phyloP scores from a whole-genome alignment of 37 sponge, comb jelly and placozoan genomes.

The Geodia barretti region DNA sequence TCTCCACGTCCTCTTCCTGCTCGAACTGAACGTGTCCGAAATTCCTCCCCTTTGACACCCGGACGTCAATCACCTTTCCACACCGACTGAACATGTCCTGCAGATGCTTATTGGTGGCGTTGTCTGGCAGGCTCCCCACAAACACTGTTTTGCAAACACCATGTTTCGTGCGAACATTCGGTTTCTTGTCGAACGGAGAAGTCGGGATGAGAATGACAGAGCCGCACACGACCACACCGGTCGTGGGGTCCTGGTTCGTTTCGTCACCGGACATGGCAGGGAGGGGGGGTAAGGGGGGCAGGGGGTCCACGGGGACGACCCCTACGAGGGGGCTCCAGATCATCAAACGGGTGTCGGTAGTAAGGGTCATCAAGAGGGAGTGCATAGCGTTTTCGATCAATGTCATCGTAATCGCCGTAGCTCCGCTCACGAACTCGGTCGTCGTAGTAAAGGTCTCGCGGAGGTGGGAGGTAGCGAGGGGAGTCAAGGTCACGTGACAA shows the following conservation, averaged over 20 bases:
- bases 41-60: slow-evolving; percentile 36
- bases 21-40: slow-evolving; percentile 74
- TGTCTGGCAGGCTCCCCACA: slow-evolving; percentile 71
- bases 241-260: background rate
- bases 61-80: slow-evolving; percentile 58
- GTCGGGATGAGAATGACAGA: slow-evolving; percentile 34
- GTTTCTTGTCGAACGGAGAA: slow-evolving; percentile 40
- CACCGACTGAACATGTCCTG: slow-evolving; percentile 63
- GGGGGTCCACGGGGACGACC: background rate
- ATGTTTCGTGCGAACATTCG: slow-evolving; percentile 35
- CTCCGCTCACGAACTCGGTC: slow-evolving; percentile 19
- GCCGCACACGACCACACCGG: slow-evolving; percentile 17
- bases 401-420: slow-evolving; percentile 12
- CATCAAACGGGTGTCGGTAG: slow-evolving; percentile 17
- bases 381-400: background rate
- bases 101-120: slow-evolving; percentile 53
- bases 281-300: background rate
- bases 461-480: slow-evolving; percentile 4
- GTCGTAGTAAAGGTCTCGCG: slow-evolving; percentile 34
- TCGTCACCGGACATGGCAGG: background rate
- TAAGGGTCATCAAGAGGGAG: slow-evolving; percentile 11
- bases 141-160: slow-evolving; percentile 60
- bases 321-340: background rate
- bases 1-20: slow-evolving; percentile 24
- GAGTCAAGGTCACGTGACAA: slow-evolving; percentile 7